Percentiles rank a stretch among this genome's conserved stretches.
Conservation (phyloP, 2,113 vertebrate species). For the Thryonomys swinderianus region DNA sequence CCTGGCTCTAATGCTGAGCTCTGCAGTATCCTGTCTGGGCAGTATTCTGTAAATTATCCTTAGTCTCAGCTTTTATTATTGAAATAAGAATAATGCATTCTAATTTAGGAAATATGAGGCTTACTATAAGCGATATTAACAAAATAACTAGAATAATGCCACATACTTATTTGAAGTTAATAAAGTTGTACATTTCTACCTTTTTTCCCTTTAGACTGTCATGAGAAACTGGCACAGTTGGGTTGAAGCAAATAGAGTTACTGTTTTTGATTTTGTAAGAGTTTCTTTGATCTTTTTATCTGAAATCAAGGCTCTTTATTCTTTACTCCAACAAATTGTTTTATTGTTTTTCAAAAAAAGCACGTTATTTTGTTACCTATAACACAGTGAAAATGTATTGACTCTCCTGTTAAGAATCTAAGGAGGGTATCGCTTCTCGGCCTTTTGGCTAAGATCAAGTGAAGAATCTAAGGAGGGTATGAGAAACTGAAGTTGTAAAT, state of each 20-base stretch:
- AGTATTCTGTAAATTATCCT: conserved; percentile 5
- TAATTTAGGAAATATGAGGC: conserved; percentile 15
- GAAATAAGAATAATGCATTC: conserved; percentile 18
- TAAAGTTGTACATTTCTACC: neutral
- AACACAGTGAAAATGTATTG: too few relatives aligned
- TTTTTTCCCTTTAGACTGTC: neutral
- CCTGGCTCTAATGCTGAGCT: neutral
- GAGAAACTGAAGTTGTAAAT: too few relatives aligned
- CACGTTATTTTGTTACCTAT: conserved; percentile 32
- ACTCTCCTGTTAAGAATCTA: too few relatives aligned
- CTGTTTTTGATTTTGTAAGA: conserved; percentile 21
- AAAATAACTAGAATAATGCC: neutral
- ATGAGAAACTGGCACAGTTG: neutral
- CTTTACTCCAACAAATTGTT: neutral
- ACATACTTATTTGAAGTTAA: neutral
- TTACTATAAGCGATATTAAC: conserved; percentile 20
- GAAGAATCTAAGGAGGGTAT: too few relatives aligned
- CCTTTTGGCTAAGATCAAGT: too few relatives aligned
- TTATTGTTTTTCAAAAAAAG: neutral
- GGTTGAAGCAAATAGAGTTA: neutral
- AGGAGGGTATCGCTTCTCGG: too few relatives aligned
- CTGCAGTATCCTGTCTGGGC: neutral
- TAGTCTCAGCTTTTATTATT: conserved; percentile 36
- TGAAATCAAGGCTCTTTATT: conserved; percentile 3
- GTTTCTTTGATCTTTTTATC: conserved; percentile 23